Evolutionary conservation across 2,113 vertebrate genomes (phyloP).

Genomic region (Aegithalos caudatus): DNA sequence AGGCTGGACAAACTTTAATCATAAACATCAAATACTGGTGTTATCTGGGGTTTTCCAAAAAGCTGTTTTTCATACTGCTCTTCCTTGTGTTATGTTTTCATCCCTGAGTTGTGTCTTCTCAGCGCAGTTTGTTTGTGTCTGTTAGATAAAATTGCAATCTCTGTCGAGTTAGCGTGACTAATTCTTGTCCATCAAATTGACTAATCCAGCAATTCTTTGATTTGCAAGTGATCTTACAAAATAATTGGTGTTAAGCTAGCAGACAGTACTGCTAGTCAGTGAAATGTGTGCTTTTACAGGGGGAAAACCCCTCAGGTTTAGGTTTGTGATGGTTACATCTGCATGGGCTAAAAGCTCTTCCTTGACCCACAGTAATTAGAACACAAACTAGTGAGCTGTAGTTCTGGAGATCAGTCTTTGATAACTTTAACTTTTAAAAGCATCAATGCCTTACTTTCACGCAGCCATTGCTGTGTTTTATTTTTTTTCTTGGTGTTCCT

Average conservation of each 20-base stretch:
- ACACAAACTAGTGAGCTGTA: neutral
- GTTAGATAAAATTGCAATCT: neutral
- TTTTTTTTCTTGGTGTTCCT: neutral
- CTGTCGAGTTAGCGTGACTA: neutral
- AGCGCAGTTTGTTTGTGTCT: neutral
- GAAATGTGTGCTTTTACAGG: fast-evolving
- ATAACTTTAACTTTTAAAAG: neutral
- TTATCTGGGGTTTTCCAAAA: neutral
- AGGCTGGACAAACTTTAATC: neutral
- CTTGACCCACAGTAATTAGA: neutral
- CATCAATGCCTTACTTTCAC: neutral
- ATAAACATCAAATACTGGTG: neutral
- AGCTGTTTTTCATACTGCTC: neutral
- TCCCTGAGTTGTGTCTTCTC: neutral
- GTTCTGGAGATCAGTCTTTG: neutral
- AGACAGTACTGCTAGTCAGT: neutral
- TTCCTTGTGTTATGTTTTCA: neutral
- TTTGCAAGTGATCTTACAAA: neutral
- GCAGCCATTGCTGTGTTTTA: neutral
- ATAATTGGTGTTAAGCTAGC: neutral
- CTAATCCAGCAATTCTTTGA: neutral
- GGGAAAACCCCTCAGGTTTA: neutral
- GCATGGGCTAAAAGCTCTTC: neutral
- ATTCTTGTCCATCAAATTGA: neutral
- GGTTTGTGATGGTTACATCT: neutral